These are phyloP conservation scores for Pogonophryne albipinna DNA, from an alignment of 2,797 vertebrate species.

Conservation along the genomic window DNA sequence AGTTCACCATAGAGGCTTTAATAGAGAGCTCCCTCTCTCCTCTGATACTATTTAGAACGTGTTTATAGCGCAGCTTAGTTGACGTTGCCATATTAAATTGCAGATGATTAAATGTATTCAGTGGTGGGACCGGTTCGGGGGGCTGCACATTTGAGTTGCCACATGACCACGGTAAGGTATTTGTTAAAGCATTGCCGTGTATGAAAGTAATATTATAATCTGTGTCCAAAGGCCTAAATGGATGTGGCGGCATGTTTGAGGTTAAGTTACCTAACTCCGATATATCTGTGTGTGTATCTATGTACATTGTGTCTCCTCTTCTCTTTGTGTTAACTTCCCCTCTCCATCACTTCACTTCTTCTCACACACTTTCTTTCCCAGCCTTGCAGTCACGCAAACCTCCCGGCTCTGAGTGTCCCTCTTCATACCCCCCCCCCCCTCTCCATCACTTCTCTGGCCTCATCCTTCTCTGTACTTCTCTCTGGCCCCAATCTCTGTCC, in stretches of 20 bases:
- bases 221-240: not conserved
- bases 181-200: not conserved
- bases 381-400: conserved; percentile 18
- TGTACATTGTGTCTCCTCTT: not conserved
- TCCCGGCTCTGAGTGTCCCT: not conserved
- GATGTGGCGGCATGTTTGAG: conserved; percentile 15
- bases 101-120: conserved; percentile 41
- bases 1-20: conserved; percentile 55
- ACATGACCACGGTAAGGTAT: not conserved
- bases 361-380: conserved; percentile 2
- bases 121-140: not conserved
- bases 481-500: conserved; percentile 19
- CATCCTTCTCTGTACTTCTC: conserved; percentile 12
- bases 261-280: not conserved
- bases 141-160: conserved; percentile 15
- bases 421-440: not conserved
- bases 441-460: conserved; percentile 8
- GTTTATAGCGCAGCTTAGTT: conserved; percentile 29
- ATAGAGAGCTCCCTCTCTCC: conserved; percentile 28
- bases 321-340: conserved; percentile 5
- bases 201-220: not conserved
- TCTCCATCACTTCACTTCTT: conserved; percentile 5
- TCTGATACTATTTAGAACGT: conserved; percentile 40
- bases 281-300: not conserved
- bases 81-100: conserved; percentile 17